phyloP scores from a whole-genome alignment of 2,113 vertebrate species.

The Elaphurus davidianus region DNA sequence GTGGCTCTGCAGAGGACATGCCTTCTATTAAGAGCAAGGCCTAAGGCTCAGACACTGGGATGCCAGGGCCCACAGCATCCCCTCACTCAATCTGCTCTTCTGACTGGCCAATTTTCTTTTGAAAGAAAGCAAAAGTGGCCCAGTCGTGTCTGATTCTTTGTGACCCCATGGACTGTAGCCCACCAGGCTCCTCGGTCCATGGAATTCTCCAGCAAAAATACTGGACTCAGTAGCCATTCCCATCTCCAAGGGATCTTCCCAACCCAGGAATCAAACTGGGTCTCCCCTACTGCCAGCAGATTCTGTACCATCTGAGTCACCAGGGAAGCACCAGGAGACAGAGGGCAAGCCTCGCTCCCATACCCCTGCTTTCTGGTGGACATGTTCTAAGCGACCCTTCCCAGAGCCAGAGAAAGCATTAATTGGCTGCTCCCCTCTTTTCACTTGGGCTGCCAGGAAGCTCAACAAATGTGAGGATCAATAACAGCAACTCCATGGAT shows the following conservation, averaged over 20 bases:
- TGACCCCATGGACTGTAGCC: not conserved
- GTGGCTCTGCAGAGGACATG: rapidly evolving
- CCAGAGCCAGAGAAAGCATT: not conserved
- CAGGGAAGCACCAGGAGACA: not conserved
- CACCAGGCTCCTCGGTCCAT: not conserved
- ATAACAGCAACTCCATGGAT: not conserved
- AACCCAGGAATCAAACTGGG: not conserved
- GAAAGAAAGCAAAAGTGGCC: not conserved
- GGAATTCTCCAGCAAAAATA: not conserved
- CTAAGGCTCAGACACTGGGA: not conserved
- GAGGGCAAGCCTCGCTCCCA: not conserved
- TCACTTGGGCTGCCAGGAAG: not conserved
- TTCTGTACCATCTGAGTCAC: not conserved
- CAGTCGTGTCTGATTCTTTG: not conserved
- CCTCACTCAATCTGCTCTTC: not conserved
- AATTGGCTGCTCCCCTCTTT: not conserved
- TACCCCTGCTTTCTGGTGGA: not conserved
- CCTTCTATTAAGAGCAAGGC: not conserved
- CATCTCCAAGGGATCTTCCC: not conserved
- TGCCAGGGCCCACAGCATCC: not conserved
- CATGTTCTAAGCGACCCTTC: not conserved
- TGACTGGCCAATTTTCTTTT: not conserved
- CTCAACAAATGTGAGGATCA: not conserved
- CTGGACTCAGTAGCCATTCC: not conserved
- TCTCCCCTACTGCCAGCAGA: not conserved